Conservation (phyloP, 2,888 invertebrate species). For the Caenorhabditis sinica region DNA sequence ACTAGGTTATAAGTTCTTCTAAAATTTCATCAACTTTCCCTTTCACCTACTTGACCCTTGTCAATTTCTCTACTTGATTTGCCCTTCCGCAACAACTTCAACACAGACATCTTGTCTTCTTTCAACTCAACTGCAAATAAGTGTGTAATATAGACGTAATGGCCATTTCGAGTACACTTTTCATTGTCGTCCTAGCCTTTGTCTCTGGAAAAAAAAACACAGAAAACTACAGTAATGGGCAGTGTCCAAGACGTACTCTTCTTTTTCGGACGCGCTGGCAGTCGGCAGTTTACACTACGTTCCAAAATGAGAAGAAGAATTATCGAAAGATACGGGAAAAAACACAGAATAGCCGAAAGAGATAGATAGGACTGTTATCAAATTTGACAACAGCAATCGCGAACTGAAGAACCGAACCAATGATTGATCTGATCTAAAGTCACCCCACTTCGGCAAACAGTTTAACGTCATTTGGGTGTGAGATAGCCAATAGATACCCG, state of each 20-base stretch:
- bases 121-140: conserved; percentile 32
- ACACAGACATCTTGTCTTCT: conserved; percentile 21
- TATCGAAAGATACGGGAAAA: conserved; percentile 5
- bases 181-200: conserved; percentile 29
- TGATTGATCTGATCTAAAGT: conserved; percentile 62
- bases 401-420: conserved; percentile 40
- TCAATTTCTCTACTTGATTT: neutral
- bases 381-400: neutral
- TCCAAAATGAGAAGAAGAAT: conserved; percentile 45
- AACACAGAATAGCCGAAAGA: neutral
- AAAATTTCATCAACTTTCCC: neutral
- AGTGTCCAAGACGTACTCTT: conserved; percentile 1
- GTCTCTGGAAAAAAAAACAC: conserved; percentile 19
- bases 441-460: conserved; percentile 48
- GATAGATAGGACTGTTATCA: conserved; percentile 7
- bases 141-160: conserved; percentile 52
- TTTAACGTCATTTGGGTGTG: conserved; percentile 23
- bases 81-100: conserved; percentile 23
- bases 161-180: conserved; percentile 53
- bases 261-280: neutral
- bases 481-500: neutral
- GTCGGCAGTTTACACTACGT: conserved; percentile 49
- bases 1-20: neutral
- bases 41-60: conserved; percentile 47
- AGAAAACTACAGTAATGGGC: neutral